Evolutionary conservation across 2,797 vertebrate species (phyloP).

Genomic region (Sebastes kiyomatsui): DNA sequence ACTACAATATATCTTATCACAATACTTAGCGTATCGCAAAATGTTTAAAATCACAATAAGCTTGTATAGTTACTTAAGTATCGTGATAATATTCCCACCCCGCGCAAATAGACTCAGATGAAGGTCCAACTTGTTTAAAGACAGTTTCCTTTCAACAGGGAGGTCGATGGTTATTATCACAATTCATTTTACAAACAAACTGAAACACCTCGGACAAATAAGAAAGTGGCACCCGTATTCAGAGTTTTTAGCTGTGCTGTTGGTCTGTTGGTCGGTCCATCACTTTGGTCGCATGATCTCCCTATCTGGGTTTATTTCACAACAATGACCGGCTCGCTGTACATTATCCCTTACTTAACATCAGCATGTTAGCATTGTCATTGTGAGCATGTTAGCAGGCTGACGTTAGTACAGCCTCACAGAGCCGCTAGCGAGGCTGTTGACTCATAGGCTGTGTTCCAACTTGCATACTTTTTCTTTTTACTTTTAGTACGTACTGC

Average conservation of each 20-base stretch:
- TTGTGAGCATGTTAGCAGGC: background rate
- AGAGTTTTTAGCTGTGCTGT: background rate
- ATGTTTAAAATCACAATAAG: too few species aligned
- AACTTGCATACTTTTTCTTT: too few species aligned
- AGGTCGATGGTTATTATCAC: background rate
- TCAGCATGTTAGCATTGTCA: too few species aligned
- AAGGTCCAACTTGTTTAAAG: background rate
- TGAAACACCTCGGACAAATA: background rate
- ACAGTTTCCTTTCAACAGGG: background rate
- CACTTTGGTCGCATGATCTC: background rate
- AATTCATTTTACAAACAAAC: background rate
- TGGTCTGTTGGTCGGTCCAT: rapidly evolving
- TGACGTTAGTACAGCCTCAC: background rate
- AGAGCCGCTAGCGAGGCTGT: rapidly evolving
- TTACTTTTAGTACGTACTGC: too few species aligned
- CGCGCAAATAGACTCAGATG: rapidly evolving
- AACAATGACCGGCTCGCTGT: too few species aligned
- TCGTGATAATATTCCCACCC: too few species aligned
- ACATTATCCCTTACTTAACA: too few species aligned
- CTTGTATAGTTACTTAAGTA: too few species aligned
- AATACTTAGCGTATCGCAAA: too few species aligned
- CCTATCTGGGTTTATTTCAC: too few species aligned
- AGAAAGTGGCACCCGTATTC: background rate
- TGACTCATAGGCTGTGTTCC: too few species aligned
- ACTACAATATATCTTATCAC: too few species aligned